Conservation (phyloP, 2,888 invertebrate species). For the Mayetiola destructor region DNA sequence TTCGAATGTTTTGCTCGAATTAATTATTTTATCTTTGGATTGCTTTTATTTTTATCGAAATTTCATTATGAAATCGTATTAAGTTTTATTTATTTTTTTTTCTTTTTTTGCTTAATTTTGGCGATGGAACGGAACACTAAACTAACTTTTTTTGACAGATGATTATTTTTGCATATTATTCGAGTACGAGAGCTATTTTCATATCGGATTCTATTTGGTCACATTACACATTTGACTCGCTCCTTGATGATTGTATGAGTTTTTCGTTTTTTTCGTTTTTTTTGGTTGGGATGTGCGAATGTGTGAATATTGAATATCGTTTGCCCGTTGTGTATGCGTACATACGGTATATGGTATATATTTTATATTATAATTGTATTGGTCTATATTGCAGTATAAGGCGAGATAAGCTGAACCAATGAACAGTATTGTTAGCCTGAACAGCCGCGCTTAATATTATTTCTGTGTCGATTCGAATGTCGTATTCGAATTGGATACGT, state of each 20-base stretch:
- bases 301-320: not conserved
- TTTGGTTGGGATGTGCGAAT: not conserved
- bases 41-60: no score
- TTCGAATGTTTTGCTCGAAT: no score
- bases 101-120: not conserved
- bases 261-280: no score
- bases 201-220: slow-evolving; percentile 11
- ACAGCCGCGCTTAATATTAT: no score
- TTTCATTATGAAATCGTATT: no score
- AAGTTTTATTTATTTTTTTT: not conserved
- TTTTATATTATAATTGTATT: not conserved
- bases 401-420: slow-evolving; percentile 1
- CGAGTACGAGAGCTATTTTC: slow-evolving; percentile 12
- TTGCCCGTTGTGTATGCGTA: not conserved
- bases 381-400: slow-evolving; percentile 2
- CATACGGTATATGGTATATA: no score
- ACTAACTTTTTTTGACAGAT: slow-evolving; percentile 13
- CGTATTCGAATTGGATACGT: no score
- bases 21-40: no score
- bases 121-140: slow-evolving; percentile 6
- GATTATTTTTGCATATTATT: slow-evolving; percentile 12
- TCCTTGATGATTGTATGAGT: no score
- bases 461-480: no score
- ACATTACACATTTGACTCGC: no score
- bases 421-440: slow-evolving; percentile 1